Percentiles rank a stretch among this genome's conserved stretches.
These are phyloP conservation scores for Epinephelus malabaricus DNA, from an alignment of 2,797 vertebrate species.

Conservation along the genomic window DNA sequence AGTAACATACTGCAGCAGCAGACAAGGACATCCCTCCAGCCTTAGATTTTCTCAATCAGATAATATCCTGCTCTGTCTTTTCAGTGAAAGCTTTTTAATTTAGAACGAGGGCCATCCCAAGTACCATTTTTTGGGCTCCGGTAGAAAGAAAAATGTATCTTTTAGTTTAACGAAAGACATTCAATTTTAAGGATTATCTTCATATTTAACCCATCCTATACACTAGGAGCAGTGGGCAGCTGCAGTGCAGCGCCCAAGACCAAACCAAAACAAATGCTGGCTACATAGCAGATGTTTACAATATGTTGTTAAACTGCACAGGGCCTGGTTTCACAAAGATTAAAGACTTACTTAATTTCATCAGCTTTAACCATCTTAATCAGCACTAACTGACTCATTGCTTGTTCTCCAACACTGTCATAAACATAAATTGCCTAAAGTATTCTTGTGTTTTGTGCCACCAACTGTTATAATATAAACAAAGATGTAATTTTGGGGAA, in stretches of 20 bases:
- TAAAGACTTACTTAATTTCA: too few relatives aligned
- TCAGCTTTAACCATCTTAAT: too few relatives aligned
- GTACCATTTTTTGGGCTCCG: too few relatives aligned
- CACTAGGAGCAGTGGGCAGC: too few relatives aligned
- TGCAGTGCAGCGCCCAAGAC: too few relatives aligned
- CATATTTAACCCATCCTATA: too few relatives aligned
- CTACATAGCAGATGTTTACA: neutral
- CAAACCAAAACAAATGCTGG: too few relatives aligned
- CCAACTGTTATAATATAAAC: neutral
- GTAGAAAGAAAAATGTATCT: too few relatives aligned
- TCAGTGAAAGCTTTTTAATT: neutral
- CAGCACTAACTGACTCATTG: too few relatives aligned
- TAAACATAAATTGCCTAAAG: neutral
- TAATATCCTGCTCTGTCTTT: neutral
- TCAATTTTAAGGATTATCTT: too few relatives aligned
- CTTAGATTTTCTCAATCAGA: neutral
- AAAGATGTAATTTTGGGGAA: neutral
- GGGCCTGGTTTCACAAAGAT: slow-evolving; percentile 32
- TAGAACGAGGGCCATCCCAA: neutral
- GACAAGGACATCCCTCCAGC: neutral
- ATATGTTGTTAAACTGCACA: neutral
- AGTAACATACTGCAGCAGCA: neutral
- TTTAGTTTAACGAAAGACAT: too few relatives aligned
- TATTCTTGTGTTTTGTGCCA: neutral
- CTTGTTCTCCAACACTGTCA: neutral